Evolutionary conservation across 1,140 invertebrate genomes (phyloP), one percentile per base, ranked within the genome.

Genomic region (Drosophila nebulosa): DNA sequence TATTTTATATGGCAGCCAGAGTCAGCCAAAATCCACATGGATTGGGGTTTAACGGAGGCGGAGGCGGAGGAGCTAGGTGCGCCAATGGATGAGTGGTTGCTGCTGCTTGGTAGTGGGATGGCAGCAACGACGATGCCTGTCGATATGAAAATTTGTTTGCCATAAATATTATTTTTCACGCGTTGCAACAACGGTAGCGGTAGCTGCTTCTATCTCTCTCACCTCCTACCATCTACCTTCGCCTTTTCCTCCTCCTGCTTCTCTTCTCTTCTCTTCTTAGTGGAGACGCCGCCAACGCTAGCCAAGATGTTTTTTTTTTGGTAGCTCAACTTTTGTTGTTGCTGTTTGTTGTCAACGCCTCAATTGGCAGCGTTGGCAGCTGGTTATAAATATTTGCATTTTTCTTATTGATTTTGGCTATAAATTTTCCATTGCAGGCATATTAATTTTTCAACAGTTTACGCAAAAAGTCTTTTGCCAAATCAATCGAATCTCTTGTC

Each of bases 141-240:
- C 81, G 81, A 85, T 85, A 75, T 75, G 78, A 80, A 86, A 86
- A 86, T 86, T 86, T 86, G 83, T 88, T 88, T 88, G 83, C 83
- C 81, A 88, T 88, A 86, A 88, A 88, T 86, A 88, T 86, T 79
- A 63, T 73, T 84, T 84, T 84, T 84, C 79, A 79, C 76, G 79
- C 79, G 72, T 62, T 78, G 69, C 73, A 63, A 74, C 81, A 64
- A 55, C 52, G 26, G 81, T 85, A 85, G 80, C 52, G 26, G 81
- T 85, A 85, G 80, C 80, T 74, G 80, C 76, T 64, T 59, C 64
- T 64, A 57, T n/a, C 24, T 55, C 46, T 30, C 59, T 36, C 68
- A 46, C 75, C n/a, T n/a, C n/a, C n/a, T 21, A 57, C 61, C n/a
- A 39, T 58, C 12, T 64, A 52, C n/a, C 26, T 64, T 16, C 52